Conservation (phyloP, 2,113 vertebrate species). For the Agelaius tricolor region DNA sequence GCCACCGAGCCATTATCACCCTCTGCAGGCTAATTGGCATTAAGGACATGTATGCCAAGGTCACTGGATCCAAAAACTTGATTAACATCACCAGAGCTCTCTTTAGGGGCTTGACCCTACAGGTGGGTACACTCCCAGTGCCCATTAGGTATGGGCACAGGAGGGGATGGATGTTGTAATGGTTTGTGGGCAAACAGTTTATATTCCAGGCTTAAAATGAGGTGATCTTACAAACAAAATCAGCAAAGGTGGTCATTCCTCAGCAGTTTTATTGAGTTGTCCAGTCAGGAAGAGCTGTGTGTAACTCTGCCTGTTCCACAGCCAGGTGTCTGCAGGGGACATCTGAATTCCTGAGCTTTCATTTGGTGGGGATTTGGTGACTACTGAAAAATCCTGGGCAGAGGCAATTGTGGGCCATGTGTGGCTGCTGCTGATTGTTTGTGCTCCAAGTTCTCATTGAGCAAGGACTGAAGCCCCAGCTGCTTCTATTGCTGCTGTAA, state of each 20-base stretch:
- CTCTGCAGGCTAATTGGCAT: constrained; percentile 92
- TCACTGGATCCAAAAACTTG: constrained; percentile 87
- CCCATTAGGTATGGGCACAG: background rate
- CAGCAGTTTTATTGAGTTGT: background rate
- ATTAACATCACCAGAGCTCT: constrained; percentile 89
- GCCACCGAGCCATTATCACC: constrained; percentile 93
- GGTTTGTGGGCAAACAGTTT: background rate
- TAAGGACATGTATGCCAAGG: constrained; percentile 91
- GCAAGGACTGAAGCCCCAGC: background rate
- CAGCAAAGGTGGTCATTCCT: background rate
- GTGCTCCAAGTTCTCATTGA: background rate
- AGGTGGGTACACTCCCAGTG: constrained; percentile 72
- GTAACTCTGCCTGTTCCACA: background rate
- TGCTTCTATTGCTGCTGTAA: background rate
- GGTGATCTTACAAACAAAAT: background rate
- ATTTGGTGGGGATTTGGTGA: background rate
- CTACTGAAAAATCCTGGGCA: background rate
- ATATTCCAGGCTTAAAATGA: background rate
- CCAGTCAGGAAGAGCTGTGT: background rate
- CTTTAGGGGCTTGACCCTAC: constrained; percentile 83
- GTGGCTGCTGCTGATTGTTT: background rate
- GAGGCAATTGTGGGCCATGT: background rate
- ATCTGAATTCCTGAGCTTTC: background rate
- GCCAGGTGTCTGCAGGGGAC: background rate
- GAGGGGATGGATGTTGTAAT: background rate